These are phyloP conservation scores for Catocala nupta DNA, from an alignment of 2,888 invertebrate genomes.

Conservation along the genomic window DNA sequence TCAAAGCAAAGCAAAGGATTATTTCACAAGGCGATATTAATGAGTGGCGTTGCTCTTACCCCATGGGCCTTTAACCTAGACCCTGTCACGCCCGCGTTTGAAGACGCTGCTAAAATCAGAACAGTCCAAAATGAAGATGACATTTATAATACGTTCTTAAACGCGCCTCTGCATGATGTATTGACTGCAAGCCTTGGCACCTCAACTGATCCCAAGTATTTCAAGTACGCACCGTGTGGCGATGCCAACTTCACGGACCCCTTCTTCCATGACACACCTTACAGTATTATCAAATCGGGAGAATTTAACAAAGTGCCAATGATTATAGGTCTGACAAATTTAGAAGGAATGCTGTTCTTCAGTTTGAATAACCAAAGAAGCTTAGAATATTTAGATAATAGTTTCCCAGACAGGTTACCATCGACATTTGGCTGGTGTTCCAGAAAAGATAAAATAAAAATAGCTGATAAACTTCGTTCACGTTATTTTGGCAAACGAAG, in stretches of 20 bases:
- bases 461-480: slow-evolving; percentile 64
- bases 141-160: slow-evolving; percentile 62
- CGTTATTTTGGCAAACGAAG: slow-evolving; percentile 69
- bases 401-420: slow-evolving; percentile 72
- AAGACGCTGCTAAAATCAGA: slow-evolving; percentile 71
- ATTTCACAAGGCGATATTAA: slow-evolving; percentile 77
- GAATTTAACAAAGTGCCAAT: slow-evolving; percentile 75
- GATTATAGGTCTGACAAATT: slow-evolving; percentile 69
- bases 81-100: slow-evolving; percentile 59
- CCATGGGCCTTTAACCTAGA: slow-evolving; percentile 79
- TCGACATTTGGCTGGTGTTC: slow-evolving; percentile 75
- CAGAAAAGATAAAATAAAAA: slow-evolving; percentile 57
- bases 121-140: slow-evolving; percentile 55
- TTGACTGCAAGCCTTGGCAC: slow-evolving; percentile 64
- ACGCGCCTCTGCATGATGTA: slow-evolving; percentile 60
- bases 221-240: slow-evolving; percentile 77
- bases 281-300: slow-evolving; percentile 69
- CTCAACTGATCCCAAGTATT: slow-evolving; percentile 71
- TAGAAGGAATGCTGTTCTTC: slow-evolving; percentile 77
- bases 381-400: slow-evolving; percentile 65
- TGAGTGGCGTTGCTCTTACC: slow-evolving; percentile 73
- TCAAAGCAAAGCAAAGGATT: slow-evolving; percentile 70
- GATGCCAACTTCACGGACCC: slow-evolving; percentile 70
- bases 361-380: slow-evolving; percentile 64
- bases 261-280: slow-evolving; percentile 76